Conservation (phyloP, 1,140 invertebrate species). For the Notospermus geniculatus region DNA sequence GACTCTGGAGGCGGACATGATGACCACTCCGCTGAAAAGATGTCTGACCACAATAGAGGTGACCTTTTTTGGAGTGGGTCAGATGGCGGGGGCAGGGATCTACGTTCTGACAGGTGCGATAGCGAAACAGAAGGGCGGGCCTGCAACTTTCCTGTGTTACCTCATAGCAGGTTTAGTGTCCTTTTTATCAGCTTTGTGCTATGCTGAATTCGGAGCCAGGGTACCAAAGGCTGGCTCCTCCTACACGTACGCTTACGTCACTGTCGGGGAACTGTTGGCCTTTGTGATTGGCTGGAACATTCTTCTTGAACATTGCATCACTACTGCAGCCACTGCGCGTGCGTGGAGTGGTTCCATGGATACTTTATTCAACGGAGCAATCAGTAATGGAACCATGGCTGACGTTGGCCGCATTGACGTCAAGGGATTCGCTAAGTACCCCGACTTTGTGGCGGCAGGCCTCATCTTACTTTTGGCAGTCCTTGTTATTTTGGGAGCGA, state of each 20-base stretch:
- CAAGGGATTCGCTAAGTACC: conserved; percentile 64
- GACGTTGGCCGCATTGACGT: conserved; percentile 71
- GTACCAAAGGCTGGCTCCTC: conserved; percentile 52
- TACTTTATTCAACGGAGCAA: conserved; percentile 72
- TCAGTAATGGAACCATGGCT: conserved; percentile 75
- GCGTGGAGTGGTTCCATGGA: conserved; percentile 93
- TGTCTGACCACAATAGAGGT: conserved; percentile 84
- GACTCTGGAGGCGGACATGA: conserved; percentile 62
- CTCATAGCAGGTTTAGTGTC: conserved; percentile 83
- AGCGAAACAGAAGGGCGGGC: conserved; percentile 79
- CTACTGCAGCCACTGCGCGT: conserved; percentile 81
- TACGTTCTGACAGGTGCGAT: conserved; percentile 83
- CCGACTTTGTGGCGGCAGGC: conserved; percentile 55
- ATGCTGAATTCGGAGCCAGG: conserved; percentile 86
- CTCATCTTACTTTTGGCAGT: conserved; percentile 42
- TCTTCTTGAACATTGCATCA: conserved; percentile 53
- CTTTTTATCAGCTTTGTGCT: conserved; percentile 81
- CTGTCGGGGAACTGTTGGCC: conserved; percentile 47
- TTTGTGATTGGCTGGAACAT: conserved; percentile 55
- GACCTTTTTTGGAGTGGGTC: conserved; percentile 79
- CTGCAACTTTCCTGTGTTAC: conserved; percentile 77
- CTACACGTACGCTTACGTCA: conserved; percentile 49
- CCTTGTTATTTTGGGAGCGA: conserved; percentile 73
- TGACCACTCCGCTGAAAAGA: conserved; percentile 74
- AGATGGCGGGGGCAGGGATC: conserved; percentile 87